Conservation (phyloP, 2,888 invertebrate species). For the Ceraclea dissimilis region DNA sequence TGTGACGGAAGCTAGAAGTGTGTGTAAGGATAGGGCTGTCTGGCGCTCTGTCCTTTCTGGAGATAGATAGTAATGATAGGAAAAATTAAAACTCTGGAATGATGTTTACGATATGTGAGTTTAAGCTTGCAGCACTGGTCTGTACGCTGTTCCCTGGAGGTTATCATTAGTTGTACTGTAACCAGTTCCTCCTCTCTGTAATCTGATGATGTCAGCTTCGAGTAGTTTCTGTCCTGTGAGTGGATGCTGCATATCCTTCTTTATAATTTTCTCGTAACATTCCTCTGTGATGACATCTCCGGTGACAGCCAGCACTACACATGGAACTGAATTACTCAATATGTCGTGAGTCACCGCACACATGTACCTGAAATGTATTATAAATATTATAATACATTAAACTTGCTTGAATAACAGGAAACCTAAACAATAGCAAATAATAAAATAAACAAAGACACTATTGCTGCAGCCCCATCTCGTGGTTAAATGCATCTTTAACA, state of each 20-base stretch:
- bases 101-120: too few relatives aligned
- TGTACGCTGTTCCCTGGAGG: constrained; percentile 72
- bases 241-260: constrained; percentile 95
- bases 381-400: constrained; percentile 1
- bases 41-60: too few relatives aligned
- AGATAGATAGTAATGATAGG: too few relatives aligned
- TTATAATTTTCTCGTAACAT: constrained; percentile 92
- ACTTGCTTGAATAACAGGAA: too few relatives aligned
- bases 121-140: constrained; percentile 79
- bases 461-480: neutral
- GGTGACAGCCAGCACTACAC: constrained; percentile 85
- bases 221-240: constrained; percentile 74
- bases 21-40: too few relatives aligned
- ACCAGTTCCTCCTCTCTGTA: constrained; percentile 95
- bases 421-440: neutral
- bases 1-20: too few relatives aligned
- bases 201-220: constrained; percentile 85
- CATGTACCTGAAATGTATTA: constrained; percentile 75
- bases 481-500: neutral
- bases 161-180: constrained; percentile 81
- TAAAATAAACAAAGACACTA: neutral
- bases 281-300: constrained; percentile 49
- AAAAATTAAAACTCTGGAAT: too few relatives aligned
- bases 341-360: constrained; percentile 97
- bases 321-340: constrained; percentile 88